Evolutionary conservation across 2,888 invertebrate species (phyloP).

Genomic region (Drosophila quasianomalipes): DNA sequence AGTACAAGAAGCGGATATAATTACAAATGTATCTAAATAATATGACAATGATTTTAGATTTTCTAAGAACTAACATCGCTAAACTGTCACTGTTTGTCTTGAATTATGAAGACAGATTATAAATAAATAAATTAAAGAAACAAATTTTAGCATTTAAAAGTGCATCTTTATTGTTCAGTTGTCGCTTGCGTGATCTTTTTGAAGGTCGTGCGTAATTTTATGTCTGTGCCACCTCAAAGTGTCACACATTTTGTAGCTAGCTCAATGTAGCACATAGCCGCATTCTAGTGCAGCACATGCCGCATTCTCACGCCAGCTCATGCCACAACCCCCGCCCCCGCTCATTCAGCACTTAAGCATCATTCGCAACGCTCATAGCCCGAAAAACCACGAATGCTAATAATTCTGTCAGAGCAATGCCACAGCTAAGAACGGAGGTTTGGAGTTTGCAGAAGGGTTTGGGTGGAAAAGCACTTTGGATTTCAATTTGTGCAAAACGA

Average conservation of each 20-base stretch:
- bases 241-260: conserved; percentile 28
- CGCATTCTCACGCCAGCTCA: conserved; percentile 44
- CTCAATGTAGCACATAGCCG: conserved; percentile 14
- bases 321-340: not conserved
- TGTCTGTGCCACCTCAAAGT: conserved; percentile 10
- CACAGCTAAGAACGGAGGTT: not conserved
- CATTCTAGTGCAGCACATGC: conserved; percentile 38
- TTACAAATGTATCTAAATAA: not conserved
- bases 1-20: not conserved
- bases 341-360: conserved; percentile 4
- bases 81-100: not conserved
- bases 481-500: conserved; percentile 80
- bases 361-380: conserved; percentile 36
- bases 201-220: not conserved
- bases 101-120: not conserved
- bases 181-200: not conserved
- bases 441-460: conserved; percentile 29
- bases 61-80: not conserved
- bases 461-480: conserved; percentile 78
- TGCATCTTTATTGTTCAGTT: not conserved
- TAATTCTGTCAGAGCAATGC: conserved; percentile 76
- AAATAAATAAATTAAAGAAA: not conserved
- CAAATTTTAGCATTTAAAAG: not conserved
- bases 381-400: conserved; percentile 75
- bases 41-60: not conserved